A percentile compares a stretch with the other conserved stretches of the same genome.
phyloP scores from a whole-genome alignment of 2,113 vertebrate species.

The Sakesphorus luctuosus region DNA sequence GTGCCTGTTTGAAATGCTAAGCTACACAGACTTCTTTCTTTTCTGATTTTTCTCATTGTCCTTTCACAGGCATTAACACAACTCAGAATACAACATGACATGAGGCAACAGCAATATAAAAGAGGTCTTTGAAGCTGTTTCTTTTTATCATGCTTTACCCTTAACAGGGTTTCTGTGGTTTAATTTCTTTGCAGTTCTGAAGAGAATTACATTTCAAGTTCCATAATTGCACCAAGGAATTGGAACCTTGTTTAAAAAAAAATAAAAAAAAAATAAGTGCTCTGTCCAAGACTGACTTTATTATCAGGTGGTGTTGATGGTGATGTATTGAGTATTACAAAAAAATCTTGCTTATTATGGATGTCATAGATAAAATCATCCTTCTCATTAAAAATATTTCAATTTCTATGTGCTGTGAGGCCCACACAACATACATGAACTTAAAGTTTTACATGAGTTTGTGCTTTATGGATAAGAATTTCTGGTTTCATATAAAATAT shows the following conservation, averaged over 20 bases:
- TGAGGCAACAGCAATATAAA: conserved; percentile 60
- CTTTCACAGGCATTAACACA: conserved; percentile 32
- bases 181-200: conserved; percentile 71
- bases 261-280: neutral
- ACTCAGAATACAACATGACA: conserved; percentile 59
- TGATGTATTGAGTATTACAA: neutral
- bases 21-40: neutral
- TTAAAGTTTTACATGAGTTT: neutral
- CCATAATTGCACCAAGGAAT: conserved; percentile 68
- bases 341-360: conserved; percentile 1
- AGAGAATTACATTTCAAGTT: conserved; percentile 71
- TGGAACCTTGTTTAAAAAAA: conserved; percentile 23
- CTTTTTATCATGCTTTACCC: conserved; percentile 66
- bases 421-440: neutral
- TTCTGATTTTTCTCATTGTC: conserved; percentile 54
- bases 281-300: conserved; percentile 48
- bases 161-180: conserved; percentile 65
- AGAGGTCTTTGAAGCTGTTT: conserved; percentile 63
- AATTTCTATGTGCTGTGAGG: neutral
- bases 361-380: neutral
- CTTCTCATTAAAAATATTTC: neutral
- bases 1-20: conserved; percentile 32
- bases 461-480: neutral
- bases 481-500: neutral
- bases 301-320: conserved; percentile 17